phyloP scores from a whole-genome alignment of 2,797 vertebrate genomes.

The Manis pentadactyla region DNA sequence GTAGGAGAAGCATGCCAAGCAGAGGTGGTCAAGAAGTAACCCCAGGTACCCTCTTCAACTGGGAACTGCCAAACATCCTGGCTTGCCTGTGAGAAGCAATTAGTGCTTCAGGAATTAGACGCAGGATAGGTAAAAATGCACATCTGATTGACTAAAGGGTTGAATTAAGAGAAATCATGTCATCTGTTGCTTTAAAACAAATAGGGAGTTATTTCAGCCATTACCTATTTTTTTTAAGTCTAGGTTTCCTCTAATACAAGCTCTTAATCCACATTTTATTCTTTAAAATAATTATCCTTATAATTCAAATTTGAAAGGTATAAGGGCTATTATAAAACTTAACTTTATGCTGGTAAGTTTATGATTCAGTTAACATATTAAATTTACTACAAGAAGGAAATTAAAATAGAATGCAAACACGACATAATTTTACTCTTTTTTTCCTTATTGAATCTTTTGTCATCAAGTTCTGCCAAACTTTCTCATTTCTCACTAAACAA shows the following conservation, averaged over 20 bases:
- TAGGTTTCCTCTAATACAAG: background rate
- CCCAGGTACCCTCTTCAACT: background rate
- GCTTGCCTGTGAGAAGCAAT: background rate
- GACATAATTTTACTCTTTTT: background rate
- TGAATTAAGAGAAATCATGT: background rate
- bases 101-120: background rate
- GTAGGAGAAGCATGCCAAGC: background rate
- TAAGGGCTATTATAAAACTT: conserved; percentile 20
- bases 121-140: background rate
- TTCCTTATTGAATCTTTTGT: background rate
- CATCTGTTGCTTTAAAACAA: background rate
- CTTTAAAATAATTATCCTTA: conserved; percentile 17
- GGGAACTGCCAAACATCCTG: background rate
- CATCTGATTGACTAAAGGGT: accelerated
- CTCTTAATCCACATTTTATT: background rate
- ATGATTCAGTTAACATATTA: background rate
- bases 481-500: background rate
- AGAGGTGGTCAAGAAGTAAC: background rate
- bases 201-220: background rate
- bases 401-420: background rate
- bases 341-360: background rate
- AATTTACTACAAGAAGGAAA: background rate
- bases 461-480: background rate
- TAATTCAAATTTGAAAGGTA: conserved; percentile 18
- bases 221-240: background rate